Evolutionary conservation across 2,888 invertebrate species (phyloP).

Genomic region (Cerastis leucographa): DNA sequence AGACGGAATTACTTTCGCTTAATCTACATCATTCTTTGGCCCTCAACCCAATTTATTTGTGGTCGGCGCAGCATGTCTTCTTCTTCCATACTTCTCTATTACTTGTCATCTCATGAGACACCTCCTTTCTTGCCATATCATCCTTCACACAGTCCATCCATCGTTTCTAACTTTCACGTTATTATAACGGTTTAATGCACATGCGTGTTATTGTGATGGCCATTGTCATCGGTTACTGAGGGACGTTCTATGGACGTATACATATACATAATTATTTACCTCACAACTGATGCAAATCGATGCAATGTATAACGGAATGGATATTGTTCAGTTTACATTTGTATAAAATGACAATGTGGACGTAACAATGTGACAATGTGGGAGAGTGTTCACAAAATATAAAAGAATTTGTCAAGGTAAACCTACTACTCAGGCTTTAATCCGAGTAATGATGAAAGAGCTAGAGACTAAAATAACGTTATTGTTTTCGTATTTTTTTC

Average conservation of each 20-base stretch:
- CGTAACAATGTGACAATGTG: not conserved
- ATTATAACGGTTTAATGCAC: too few relatives aligned
- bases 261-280: not conserved
- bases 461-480: not conserved
- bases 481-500: too few relatives aligned
- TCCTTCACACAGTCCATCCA: too few relatives aligned
- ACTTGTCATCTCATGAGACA: too few relatives aligned
- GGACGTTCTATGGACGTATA: not conserved
- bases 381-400: not conserved
- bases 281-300: constrained; percentile 5
- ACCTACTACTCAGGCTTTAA: not conserved
- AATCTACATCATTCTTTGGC: too few relatives aligned
- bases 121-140: too few relatives aligned
- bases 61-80: too few relatives aligned
- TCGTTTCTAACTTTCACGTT: too few relatives aligned
- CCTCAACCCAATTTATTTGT: too few relatives aligned
- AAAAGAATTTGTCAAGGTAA: not conserved
- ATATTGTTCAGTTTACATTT: not conserved
- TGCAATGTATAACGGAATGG: constrained; percentile 5
- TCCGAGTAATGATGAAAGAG: not conserved
- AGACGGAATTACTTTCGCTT: not conserved
- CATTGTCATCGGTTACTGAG: constrained; percentile 17
- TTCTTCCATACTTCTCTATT: too few relatives aligned
- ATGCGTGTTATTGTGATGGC: constrained; percentile 16
- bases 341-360: not conserved